A percentile compares a stretch with the other conserved stretches of the same genome.
These are phyloP conservation scores for Leucoptera coffeella DNA, from an alignment of 2,888 invertebrate species.

Conservation along the genomic window DNA sequence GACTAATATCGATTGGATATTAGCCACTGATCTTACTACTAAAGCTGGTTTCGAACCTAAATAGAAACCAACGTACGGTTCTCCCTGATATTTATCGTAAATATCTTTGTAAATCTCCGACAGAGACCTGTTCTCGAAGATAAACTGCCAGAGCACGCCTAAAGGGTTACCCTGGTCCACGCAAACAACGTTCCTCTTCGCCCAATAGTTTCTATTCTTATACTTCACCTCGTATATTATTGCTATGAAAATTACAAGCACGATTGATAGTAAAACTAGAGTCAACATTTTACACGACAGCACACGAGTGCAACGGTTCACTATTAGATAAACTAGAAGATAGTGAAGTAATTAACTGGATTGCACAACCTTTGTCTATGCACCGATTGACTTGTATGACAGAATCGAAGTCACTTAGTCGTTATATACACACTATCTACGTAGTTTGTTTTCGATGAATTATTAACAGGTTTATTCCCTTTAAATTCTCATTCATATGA, in stretches of 20 bases:
- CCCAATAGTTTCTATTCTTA: slow-evolving; percentile 18
- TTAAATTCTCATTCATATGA: no score
- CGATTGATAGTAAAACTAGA: no score
- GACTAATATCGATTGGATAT: slow-evolving; percentile 18
- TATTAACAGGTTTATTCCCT: no score
- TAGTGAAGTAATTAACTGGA: no score
- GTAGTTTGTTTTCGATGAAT: no score
- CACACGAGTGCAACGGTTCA: no score
- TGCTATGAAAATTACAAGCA: not conserved
- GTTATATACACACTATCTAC: no score
- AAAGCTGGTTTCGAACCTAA: slow-evolving; percentile 15
- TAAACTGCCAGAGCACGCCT: slow-evolving; percentile 13
- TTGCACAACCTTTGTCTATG: no score
- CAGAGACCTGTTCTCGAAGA: slow-evolving; percentile 15
- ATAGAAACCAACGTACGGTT: slow-evolving; percentile 15
- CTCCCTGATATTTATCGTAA: slow-evolving; percentile 15
- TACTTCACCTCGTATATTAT: not conserved
- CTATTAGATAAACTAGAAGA: no score
- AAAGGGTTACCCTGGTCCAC: slow-evolving; percentile 8
- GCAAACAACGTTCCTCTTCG: slow-evolving; percentile 16
- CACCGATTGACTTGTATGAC: no score
- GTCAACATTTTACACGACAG: not conserved
- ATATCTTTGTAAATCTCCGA: slow-evolving; percentile 17
- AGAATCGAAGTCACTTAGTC: no score
- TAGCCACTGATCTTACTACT: slow-evolving; percentile 17